Conservation (phyloP, 2,113 vertebrate genomes). For the Pyxicephalus adspersus region DNA sequence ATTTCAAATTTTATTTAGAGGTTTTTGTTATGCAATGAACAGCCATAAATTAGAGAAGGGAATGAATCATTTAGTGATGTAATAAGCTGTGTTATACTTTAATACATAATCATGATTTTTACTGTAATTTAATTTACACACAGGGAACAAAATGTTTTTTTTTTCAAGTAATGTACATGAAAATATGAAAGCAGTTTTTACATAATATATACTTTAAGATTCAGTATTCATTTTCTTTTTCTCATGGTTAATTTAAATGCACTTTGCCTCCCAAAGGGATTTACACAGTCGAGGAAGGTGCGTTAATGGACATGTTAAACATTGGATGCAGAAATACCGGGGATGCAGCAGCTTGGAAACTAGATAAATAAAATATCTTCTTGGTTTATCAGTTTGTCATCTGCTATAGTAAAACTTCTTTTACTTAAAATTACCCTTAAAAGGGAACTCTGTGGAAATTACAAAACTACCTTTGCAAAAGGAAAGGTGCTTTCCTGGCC, state of each 20-base stretch:
- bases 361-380: too few species aligned
- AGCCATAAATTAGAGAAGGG: constrained; percentile 56
- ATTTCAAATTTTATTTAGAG: constrained; percentile 63
- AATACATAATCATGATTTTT: constrained; percentile 57
- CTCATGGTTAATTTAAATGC: constrained; percentile 10
- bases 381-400: too few species aligned
- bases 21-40: constrained; percentile 59
- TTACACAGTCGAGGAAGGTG: not conserved
- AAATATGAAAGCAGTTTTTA: constrained; percentile 20
- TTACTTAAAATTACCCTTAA: too few species aligned
- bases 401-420: too few species aligned
- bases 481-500: too few species aligned
- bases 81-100: constrained; percentile 48
- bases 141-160: constrained; percentile 56
- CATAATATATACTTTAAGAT: constrained; percentile 1
- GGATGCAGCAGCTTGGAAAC: too few species aligned
- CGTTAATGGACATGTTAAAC: constrained; percentile 16
- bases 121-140: constrained; percentile 53
- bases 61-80: constrained; percentile 51
- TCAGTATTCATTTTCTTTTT: constrained; percentile 32
- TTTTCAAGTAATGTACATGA: constrained; percentile 20
- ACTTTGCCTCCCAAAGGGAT: not conserved
- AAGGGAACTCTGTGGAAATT: too few species aligned
- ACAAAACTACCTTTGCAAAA: too few species aligned
- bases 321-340: constrained; percentile 2